Evolutionary conservation across 1,140 invertebrate species (phyloP).

Genomic region (Drosophila ogumai): DNA sequence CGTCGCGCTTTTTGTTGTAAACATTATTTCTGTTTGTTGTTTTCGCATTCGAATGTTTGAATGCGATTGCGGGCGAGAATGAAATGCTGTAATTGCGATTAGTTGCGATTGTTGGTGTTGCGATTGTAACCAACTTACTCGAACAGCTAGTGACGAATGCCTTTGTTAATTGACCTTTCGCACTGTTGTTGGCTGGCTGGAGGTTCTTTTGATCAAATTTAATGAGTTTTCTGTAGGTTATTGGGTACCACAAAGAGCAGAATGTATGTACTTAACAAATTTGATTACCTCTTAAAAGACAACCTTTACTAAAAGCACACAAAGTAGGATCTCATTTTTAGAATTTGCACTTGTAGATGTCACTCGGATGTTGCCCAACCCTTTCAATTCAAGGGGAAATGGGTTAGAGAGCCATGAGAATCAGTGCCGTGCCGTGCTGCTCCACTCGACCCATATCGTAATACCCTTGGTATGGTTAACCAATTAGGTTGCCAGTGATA

Average conservation of each 20-base stretch:
- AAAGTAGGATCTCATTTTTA: neutral
- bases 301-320: neutral
- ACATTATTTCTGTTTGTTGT: conserved; percentile 59
- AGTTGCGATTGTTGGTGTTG: conserved; percentile 25
- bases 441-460: conserved; percentile 36
- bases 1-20: conserved; percentile 60
- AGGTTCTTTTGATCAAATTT: conserved; percentile 4
- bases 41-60: conserved; percentile 56
- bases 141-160: conserved; percentile 20
- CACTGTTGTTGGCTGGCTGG: neutral
- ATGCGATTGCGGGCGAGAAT: conserved; percentile 40
- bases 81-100: conserved; percentile 41
- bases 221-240: conserved; percentile 1
- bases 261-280: no score
- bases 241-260: neutral
- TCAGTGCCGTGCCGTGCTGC: conserved; percentile 5
- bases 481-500: conserved; percentile 42
- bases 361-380: neutral
- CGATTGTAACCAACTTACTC: conserved; percentile 25
- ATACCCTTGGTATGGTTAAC: conserved; percentile 45
- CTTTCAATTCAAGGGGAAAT: conserved; percentile 8
- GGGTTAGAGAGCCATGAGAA: conserved; percentile 24
- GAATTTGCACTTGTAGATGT: neutral
- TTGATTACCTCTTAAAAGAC: neutral
- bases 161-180: conserved; percentile 22